A percentile compares a stretch with the other conserved stretches of the same genome.
These are phyloP conservation scores for Philonicus albiceps DNA, from an alignment of 2,888 invertebrate genomes.

Conservation along the genomic window DNA sequence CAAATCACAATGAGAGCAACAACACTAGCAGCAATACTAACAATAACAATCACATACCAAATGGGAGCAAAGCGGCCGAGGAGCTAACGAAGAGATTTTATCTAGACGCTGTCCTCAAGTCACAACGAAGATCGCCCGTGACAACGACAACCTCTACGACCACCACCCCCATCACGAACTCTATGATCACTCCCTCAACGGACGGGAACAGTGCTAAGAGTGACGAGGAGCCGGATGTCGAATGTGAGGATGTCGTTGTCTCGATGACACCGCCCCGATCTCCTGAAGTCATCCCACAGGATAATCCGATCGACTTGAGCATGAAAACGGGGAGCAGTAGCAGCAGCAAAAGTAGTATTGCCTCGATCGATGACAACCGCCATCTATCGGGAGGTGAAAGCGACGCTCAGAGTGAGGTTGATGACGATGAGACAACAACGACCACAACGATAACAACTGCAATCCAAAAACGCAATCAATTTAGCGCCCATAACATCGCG, in stretches of 20 bases:
- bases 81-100: constrained; percentile 76
- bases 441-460: constrained; percentile 52
- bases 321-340: constrained; percentile 72
- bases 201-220: neutral
- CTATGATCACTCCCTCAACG: constrained; percentile 48
- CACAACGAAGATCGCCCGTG: constrained; percentile 65
- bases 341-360: constrained; percentile 54
- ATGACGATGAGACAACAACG: constrained; percentile 52
- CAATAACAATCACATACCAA: constrained; percentile 61
- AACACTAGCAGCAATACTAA: constrained; percentile 51
- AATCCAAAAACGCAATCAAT: constrained; percentile 50
- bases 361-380: constrained; percentile 53
- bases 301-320: constrained; percentile 82
- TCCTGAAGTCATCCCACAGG: constrained; percentile 66
- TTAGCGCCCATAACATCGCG: constrained; percentile 61
- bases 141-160: constrained; percentile 52
- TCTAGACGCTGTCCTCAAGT: constrained; percentile 77
- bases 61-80: constrained; percentile 69
- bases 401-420: constrained; percentile 45
- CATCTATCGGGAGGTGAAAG: constrained; percentile 52
- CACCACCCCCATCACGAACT: constrained; percentile 50
- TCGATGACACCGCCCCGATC: constrained; percentile 67
- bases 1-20: constrained; percentile 52
- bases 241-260: constrained; percentile 64
- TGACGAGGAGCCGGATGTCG: constrained; percentile 65